Evolutionary conservation across 2,888 invertebrate genomes (phyloP).

Genomic region (Strigamia maritima): DNA sequence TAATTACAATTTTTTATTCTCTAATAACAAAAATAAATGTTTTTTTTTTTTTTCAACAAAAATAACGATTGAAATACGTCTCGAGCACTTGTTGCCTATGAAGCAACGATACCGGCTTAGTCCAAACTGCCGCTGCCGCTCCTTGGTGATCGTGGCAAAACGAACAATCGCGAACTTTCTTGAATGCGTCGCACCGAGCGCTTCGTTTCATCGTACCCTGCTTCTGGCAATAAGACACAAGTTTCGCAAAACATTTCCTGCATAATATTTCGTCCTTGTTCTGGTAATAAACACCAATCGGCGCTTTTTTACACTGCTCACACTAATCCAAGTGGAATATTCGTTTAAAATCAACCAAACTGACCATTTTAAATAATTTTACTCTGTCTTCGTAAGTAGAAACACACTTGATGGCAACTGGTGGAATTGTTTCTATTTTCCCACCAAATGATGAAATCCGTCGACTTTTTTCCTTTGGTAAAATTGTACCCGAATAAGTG

Average conservation of each 20-base stretch:
- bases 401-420: slow-evolving; percentile 6
- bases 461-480: background rate
- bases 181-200: background rate
- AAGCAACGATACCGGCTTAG: background rate
- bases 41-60: no score
- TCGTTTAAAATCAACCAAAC: background rate
- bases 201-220: background rate
- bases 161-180: slow-evolving; percentile 26
- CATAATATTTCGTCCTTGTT: background rate
- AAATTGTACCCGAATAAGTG: background rate
- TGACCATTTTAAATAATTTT: background rate
- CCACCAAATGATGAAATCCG: background rate
- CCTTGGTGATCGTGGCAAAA: slow-evolving; percentile 16
- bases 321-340: background rate
- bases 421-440: background rate
- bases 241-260: background rate
- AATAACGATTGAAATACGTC: background rate
- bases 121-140: background rate
- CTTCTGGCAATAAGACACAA: background rate
- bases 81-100: background rate
- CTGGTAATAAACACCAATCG: slow-evolving; percentile 11
- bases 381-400: background rate
- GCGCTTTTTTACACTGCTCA: background rate
- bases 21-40: no score
- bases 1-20: background rate